phyloP scores from a whole-genome alignment of 2,113 vertebrate genomes.

The Odobenus rosmarus region DNA sequence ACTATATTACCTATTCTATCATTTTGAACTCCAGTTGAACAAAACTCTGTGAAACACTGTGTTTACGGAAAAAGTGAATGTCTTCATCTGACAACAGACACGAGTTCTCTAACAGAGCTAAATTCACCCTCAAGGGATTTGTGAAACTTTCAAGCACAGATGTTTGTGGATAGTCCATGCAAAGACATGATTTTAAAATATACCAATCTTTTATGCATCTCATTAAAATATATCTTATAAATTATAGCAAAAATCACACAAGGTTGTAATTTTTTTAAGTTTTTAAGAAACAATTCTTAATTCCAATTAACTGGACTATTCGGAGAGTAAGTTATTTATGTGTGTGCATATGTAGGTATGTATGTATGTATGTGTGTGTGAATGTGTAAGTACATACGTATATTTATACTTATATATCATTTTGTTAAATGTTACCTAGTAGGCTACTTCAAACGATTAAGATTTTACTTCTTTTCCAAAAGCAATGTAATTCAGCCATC shows the following conservation, averaged over 20 bases:
- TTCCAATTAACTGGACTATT: background rate
- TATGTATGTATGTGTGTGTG: background rate
- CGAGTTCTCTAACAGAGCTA: background rate
- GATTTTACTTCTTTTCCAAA: conserved; percentile 54
- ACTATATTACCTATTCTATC: background rate
- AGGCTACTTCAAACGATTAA: background rate
- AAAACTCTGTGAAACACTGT: background rate
- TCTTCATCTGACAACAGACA: background rate
- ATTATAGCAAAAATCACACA: conserved; percentile 21
- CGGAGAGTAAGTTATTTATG: background rate
- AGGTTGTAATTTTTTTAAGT: conserved; percentile 1
- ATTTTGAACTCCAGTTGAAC: background rate
- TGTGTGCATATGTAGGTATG: background rate
- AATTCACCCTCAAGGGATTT: background rate
- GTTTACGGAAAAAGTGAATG: background rate
- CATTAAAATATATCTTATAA: background rate
- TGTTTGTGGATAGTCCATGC: background rate
- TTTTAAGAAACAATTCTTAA: conserved; percentile 40
- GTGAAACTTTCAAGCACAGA: background rate
- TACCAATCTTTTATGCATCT: background rate
- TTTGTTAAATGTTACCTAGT: background rate
- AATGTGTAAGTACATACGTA: background rate
- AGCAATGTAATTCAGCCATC: conserved; percentile 57
- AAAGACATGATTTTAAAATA: conserved; percentile 38
- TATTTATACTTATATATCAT: background rate